Base-by-base conservation (phyloP, 2,113 vertebrate species). In the Lophotis ruficrista region DNA sequence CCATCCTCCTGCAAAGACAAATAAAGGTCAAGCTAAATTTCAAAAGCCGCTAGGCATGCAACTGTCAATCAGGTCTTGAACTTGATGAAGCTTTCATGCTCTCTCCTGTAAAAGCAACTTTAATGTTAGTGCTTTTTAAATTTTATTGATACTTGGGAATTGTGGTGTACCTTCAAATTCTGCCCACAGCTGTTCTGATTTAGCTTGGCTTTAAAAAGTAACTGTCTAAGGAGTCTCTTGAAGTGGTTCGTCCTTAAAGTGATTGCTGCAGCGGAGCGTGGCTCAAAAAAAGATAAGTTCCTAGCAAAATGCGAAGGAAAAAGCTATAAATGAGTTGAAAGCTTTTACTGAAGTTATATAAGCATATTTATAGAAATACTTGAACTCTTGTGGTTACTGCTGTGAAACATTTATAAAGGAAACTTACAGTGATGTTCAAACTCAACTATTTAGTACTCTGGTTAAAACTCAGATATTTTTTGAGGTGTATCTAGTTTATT, bases 11-110 rank as follows among this genome's bases (percentile, higher is more conserved):
- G 58, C 94, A 92, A 28, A 94, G 93, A 43, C 73, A 65, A 89
- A 79, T 33, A 80, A 94, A 97, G 94, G 87, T 91, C 71, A 57
- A 30, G 24, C 35, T 78, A 20, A 23, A 66, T 79, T 71, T 91
- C 78, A 12, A 12, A 30, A 27, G 73, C 38, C 33, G 31, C 47
- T 6, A 78, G 60, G 65, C 80, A 3, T 76, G 18, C 51, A 71
- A 2, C 41, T 53, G 72, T n/a, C 60, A 21, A 3, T 72, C 73
- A 48, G 20, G 23, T 14, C 78, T 62, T 79, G 53, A 64, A 86
- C 87, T 71, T 94, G 91, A 78, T 88, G 88, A 79, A 69, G 81
- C 65, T 87, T 93, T 76, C 17, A 2, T 69, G 77, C 73, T 71
- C 84, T 79, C 60, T 72, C 69, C 66, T 65, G 0, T 83, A 76